phyloP scores from a whole-genome alignment of 2,113 vertebrate species.

The Hymenochirus boettgeri region DNA sequence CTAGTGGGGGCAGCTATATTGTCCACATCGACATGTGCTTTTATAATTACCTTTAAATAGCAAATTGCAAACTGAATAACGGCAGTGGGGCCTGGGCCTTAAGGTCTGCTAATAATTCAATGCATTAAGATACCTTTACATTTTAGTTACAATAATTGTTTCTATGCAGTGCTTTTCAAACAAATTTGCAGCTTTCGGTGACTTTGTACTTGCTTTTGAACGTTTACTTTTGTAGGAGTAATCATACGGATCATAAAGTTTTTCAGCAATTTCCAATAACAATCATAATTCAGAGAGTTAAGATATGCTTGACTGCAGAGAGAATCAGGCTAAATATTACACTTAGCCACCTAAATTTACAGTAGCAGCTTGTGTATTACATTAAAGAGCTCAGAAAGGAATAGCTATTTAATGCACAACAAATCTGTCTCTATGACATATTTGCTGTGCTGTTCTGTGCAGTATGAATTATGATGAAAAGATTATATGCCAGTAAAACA shows the following conservation, averaged over 20 bases:
- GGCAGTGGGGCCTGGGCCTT: no score
- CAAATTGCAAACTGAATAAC: no score
- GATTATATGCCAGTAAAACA: slow-evolving; percentile 4
- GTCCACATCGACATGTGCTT: no score
- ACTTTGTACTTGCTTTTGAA: slow-evolving; percentile 50
- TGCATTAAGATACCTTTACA: not conserved
- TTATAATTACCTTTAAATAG: no score
- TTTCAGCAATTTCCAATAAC: slow-evolving; percentile 49
- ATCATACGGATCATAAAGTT: slow-evolving; percentile 58
- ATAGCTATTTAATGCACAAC: slow-evolving; percentile 16
- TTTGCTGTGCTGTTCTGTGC: not conserved
- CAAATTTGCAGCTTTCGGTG: slow-evolving; percentile 39
- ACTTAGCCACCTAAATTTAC: slow-evolving; percentile 25
- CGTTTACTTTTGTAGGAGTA: slow-evolving; percentile 41
- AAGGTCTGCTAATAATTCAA: not conserved
- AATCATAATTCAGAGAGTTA: slow-evolving; percentile 45
- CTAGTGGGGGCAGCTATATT: no score
- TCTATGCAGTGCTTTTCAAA: slow-evolving; percentile 27
- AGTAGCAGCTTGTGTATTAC: slow-evolving; percentile 6
- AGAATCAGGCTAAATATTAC: slow-evolving; percentile 40
- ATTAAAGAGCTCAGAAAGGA: not conserved
- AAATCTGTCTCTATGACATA: slow-evolving; percentile 18
- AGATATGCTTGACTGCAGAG: slow-evolving; percentile 44
- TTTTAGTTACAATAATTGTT: slow-evolving; percentile 18
- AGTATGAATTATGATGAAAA: not conserved